phyloP scores from a whole-genome alignment of 2,113 vertebrate genomes.

The Murina feae region DNA sequence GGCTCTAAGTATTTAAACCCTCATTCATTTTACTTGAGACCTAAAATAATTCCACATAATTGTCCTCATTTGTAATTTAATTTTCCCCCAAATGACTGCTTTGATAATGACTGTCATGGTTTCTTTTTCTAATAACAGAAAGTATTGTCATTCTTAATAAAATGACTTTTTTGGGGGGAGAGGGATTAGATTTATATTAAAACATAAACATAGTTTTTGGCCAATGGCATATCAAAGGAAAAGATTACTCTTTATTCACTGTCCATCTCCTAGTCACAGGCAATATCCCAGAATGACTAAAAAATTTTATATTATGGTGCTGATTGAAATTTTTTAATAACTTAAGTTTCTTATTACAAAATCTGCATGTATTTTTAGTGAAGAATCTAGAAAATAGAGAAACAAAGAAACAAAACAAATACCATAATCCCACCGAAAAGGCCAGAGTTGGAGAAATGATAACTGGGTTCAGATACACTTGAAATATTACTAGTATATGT shows the following conservation, averaged over 20 bases:
- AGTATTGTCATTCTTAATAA: neutral
- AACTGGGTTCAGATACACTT: neutral
- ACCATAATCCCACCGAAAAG: neutral
- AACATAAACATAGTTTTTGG: neutral
- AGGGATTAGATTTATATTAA: neutral
- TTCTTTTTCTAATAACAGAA: neutral
- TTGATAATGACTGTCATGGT: neutral
- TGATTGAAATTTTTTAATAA: neutral
- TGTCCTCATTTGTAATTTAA: conserved; percentile 6
- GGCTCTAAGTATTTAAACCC: neutral
- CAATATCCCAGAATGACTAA: neutral
- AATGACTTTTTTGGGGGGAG: neutral
- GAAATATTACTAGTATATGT: neutral
- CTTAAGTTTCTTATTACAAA: neutral
- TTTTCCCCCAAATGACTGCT: neutral
- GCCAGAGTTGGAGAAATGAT: neutral
- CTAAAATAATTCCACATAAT: neutral
- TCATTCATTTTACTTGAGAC: neutral
- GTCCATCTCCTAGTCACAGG: neutral
- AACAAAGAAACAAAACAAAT: neutral
- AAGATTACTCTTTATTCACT: neutral
- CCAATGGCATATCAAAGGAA: neutral
- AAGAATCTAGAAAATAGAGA: conserved; percentile 5
- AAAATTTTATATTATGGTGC: neutral
- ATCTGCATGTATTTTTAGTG: neutral